Evolutionary conservation across 2,888 invertebrate genomes (phyloP).

Genomic region (Sphaerophoria taeniata): DNA sequence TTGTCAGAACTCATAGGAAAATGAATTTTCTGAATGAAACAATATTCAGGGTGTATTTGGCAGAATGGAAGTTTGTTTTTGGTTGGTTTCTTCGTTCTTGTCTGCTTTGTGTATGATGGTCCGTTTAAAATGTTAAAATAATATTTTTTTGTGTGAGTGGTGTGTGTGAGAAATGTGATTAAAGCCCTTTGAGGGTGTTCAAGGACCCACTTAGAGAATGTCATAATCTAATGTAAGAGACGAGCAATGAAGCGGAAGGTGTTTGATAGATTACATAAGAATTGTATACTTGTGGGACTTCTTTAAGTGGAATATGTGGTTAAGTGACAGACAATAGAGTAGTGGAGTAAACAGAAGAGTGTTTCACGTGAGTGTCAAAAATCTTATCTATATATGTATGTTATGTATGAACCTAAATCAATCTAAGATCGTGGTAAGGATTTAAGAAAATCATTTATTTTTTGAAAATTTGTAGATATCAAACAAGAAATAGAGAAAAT

Average conservation of each 20-base stretch:
- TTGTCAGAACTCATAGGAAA: constrained; percentile 52
- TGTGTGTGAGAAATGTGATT: not conserved
- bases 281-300: too few relatives aligned
- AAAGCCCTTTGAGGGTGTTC: too few relatives aligned
- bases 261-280: not conserved
- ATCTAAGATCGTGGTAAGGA: too few relatives aligned
- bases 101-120: not conserved
- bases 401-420: too few relatives aligned
- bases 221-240: not conserved
- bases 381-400: too few relatives aligned
- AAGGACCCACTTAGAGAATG: not conserved
- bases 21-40: constrained; percentile 48
- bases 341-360: too few relatives aligned
- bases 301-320: too few relatives aligned
- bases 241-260: not conserved
- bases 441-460: too few relatives aligned
- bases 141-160: not conserved
- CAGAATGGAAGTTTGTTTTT: not conserved
- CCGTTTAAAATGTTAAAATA: constrained; percentile 1
- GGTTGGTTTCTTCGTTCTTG: not conserved
- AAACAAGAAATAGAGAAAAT: too few relatives aligned
- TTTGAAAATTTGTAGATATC: too few relatives aligned
- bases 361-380: too few relatives aligned
- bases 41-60: constrained; percentile 27
- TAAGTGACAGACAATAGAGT: too few relatives aligned